Evolutionary conservation across 2,113 vertebrate species (phyloP).

Genomic region (Phyllostomus hastatus): DNA sequence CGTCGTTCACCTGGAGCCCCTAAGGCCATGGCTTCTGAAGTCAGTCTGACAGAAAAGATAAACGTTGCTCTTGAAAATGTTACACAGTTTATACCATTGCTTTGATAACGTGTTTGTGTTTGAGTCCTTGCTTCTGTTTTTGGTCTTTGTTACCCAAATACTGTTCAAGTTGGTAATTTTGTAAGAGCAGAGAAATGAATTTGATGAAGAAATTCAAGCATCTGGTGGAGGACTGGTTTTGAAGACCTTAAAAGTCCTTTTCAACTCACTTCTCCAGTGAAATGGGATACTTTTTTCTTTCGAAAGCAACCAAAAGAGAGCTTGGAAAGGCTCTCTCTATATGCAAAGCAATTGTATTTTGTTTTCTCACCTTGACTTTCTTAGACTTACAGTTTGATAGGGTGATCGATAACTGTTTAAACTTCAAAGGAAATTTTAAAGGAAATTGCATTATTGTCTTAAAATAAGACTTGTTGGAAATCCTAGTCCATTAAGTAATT

Average conservation of each 20-base stretch:
- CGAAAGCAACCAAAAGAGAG: conserved; percentile 28
- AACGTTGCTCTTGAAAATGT: conserved; percentile 59
- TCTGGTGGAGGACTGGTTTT: background rate
- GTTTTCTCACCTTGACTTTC: conserved; percentile 54
- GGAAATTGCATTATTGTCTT: conserved; percentile 68
- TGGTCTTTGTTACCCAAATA: background rate
- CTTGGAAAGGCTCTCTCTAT: conserved; percentile 56
- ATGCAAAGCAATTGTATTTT: conserved; percentile 47
- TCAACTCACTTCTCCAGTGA: conserved; percentile 49
- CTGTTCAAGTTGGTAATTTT: conserved; percentile 60
- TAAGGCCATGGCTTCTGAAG: conserved; percentile 58
- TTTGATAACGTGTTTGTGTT: conserved; percentile 51
- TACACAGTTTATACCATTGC: conserved; percentile 1
- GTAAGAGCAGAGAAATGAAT: conserved; percentile 56
- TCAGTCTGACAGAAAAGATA: conserved; percentile 50
- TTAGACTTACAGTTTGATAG: conserved; percentile 64
- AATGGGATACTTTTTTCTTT: conserved; percentile 55
- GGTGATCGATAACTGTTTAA: conserved; percentile 69
- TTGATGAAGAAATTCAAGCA: conserved; percentile 29
- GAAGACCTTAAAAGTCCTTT: background rate
- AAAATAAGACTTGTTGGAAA: conserved; percentile 76
- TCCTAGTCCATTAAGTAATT: conserved; percentile 77
- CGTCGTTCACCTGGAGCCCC: conserved; percentile 52
- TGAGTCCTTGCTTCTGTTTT: conserved; percentile 37
- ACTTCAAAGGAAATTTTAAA: conserved; percentile 69